Evolutionary conservation across 2,113 vertebrate species (phyloP), one percentile per base, ranked within the genome.

Genomic region (Ifrita kowaldi): DNA sequence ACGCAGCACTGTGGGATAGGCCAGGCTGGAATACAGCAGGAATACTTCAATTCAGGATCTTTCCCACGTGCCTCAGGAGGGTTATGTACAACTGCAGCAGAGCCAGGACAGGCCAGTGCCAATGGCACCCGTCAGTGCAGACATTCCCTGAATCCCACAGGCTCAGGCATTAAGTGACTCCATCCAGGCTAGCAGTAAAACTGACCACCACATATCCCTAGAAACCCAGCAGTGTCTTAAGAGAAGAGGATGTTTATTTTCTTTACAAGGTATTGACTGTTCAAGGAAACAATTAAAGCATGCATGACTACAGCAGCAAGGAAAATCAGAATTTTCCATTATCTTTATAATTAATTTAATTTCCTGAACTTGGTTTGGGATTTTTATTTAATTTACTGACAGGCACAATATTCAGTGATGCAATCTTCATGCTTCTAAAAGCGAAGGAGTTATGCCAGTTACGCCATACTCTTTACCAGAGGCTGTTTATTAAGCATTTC

Each of bases 181-280:
- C 13, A 5, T 32, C 17, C 49, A 91, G 24, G 44, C 24, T 6
- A 47, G 47, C 57, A 65, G 24, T 17, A 11, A 47, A 79, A 41
- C 6, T 73, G 39, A 41, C 16, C 0, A 1, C 16, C 24, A 30
- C 0, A 0, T 3, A 53, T 4, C 21, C 30, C 37, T 20, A 24
- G 13, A 57, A 86, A 80, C 5, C 8, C 11, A 62, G 50, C 5
- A 52, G 8, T 16, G 14, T 23, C 73, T 77, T 55, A 55, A 52
- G 16, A 70, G 27, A 82, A 71, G 28, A 41, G 13, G 13, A 27
- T 2, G 1, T 32, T 52, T 27, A 21, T 78, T 68, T 84, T 78
- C 56, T 35, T 74, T 49, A 74, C 13, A 60, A 69, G 8, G 3
- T 74, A 62, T 35, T 69, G 59, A 62, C 32, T 16, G 24, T 62